Evolutionary conservation across 2,888 invertebrate genomes (phyloP).

Genomic region (Dynastes tityus): DNA sequence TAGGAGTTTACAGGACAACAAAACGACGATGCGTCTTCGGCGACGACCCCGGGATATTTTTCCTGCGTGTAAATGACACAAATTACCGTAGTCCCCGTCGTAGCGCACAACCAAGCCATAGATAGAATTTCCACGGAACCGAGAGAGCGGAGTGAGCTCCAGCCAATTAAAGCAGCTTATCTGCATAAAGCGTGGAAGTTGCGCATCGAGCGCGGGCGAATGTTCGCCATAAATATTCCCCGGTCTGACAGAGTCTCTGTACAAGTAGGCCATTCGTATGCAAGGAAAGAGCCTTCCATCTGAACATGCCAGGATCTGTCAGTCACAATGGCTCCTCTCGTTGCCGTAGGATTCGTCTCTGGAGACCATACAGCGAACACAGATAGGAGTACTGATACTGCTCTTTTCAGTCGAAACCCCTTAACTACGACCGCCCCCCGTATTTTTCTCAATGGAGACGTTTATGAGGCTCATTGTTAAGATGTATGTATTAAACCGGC

Average conservation of each 20-base stretch:
- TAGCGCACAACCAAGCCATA: constrained; percentile 44
- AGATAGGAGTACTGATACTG: constrained; percentile 61
- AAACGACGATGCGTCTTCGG: constrained; percentile 46
- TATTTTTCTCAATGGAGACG: constrained; percentile 54
- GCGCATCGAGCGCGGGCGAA: constrained; percentile 62
- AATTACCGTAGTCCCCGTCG: constrained; percentile 48
- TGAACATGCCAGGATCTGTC: constrained; percentile 71
- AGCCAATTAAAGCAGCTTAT: constrained; percentile 69
- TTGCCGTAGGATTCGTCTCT: constrained; percentile 64
- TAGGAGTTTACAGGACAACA: constrained; percentile 43
- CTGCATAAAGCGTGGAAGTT: constrained; percentile 68
- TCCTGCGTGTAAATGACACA: constrained; percentile 50
- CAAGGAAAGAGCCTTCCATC: constrained; percentile 70
- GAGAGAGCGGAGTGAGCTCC: constrained; percentile 50
- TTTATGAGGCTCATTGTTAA: constrained; percentile 53
- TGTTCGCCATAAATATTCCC: constrained; percentile 66
- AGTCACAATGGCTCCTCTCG: constrained; percentile 69
- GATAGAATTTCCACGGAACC: constrained; percentile 51
- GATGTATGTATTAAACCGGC: constrained; percentile 53
- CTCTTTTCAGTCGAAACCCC: constrained; percentile 48
- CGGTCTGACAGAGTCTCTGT: constrained; percentile 66
- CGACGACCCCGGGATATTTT: constrained; percentile 49
- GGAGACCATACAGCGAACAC: constrained; percentile 58
- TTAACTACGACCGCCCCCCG: constrained; percentile 24
- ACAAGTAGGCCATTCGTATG: constrained; percentile 71